Percentiles rank a stretch among this genome's conserved stretches.
phyloP scores from a whole-genome alignment of 1,140 invertebrate genomes.

The Drosophila parvula region DNA sequence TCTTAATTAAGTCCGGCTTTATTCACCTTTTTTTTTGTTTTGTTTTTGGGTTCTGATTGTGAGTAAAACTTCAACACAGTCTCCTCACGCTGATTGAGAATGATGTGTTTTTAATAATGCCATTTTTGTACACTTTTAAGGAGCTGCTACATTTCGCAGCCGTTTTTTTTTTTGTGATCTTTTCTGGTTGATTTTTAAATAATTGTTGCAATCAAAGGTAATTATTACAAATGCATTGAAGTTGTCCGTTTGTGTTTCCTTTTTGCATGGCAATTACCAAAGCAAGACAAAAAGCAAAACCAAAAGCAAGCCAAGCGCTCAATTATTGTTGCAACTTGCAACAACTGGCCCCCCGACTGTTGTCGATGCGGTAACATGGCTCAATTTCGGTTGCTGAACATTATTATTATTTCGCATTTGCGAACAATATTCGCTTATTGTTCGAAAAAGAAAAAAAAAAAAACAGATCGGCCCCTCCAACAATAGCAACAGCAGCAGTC shows the following conservation, averaged over 20 bases:
- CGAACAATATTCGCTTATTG: conserved; percentile 66
- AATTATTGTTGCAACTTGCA: conserved; percentile 63
- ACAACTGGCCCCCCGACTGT: conserved; percentile 10
- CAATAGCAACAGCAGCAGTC: conserved; percentile 18
- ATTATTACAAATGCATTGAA: conserved; percentile 76
- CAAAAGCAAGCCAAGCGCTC: conserved; percentile 57
- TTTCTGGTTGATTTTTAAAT: conserved; percentile 66
- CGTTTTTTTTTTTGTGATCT: conserved; percentile 35
- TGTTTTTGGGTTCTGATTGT: conserved; percentile 22
- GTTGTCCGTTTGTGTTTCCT: conserved; percentile 70
- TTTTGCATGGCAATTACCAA: conserved; percentile 77
- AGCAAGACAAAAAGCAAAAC: conserved; percentile 49
- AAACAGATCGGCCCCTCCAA: conserved; percentile 35
- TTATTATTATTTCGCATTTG: conserved; percentile 78
- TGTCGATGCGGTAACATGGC: conserved; percentile 76
- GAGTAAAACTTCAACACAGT: conserved; percentile 7
- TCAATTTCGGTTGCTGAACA: conserved; percentile 74
- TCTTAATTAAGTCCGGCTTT: conserved; percentile 41
- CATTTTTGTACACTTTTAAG: conserved; percentile 22
- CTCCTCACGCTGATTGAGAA: conserved; percentile 26
- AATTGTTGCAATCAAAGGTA: conserved; percentile 79
- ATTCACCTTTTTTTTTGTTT: conserved; percentile 3
- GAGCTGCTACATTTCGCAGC: conserved; percentile 15
- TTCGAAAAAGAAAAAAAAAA: too few relatives aligned
- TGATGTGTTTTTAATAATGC: conserved; percentile 45